phyloP scores from a whole-genome alignment of 2,113 vertebrate species.

The Ictidomys tridecemlineatus region DNA sequence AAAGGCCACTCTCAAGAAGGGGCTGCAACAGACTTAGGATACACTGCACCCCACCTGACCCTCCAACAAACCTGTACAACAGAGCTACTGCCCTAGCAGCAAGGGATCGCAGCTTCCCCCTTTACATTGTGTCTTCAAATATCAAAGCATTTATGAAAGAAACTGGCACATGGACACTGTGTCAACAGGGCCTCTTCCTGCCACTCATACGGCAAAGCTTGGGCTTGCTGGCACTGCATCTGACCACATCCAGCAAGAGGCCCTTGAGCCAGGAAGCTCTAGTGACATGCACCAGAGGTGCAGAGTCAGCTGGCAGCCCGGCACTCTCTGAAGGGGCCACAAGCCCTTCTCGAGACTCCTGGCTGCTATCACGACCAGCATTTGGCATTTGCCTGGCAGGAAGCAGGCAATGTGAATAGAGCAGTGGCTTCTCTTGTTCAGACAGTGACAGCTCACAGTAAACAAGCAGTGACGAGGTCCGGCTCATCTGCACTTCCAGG shows the following conservation, averaged over 20 bases:
- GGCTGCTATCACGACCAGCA: neutral
- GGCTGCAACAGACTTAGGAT: fast-evolving
- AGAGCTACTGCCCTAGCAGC: neutral
- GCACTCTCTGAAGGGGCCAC: neutral
- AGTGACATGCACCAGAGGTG: neutral
- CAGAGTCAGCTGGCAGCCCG: neutral
- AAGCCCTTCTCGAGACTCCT: neutral
- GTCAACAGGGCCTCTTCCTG: conserved; percentile 63
- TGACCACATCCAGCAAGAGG: neutral
- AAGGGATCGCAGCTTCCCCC: neutral
- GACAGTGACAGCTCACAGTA: neutral
- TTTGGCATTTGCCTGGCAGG: neutral
- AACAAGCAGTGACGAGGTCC: neutral
- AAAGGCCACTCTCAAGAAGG: neutral
- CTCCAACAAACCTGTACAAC: neutral
- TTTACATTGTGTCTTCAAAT: neutral
- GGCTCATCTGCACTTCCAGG: neutral
- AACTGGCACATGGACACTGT: neutral
- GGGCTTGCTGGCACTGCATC: neutral
- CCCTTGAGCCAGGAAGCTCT: conserved; percentile 10
- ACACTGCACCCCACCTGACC: neutral
- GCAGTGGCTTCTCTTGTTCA: neutral
- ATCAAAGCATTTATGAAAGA: conserved; percentile 54
- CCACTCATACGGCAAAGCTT: neutral
- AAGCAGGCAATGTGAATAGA: neutral